Conservation (phyloP, 2,113 vertebrate species). For the Cynocephalus volans region DNA sequence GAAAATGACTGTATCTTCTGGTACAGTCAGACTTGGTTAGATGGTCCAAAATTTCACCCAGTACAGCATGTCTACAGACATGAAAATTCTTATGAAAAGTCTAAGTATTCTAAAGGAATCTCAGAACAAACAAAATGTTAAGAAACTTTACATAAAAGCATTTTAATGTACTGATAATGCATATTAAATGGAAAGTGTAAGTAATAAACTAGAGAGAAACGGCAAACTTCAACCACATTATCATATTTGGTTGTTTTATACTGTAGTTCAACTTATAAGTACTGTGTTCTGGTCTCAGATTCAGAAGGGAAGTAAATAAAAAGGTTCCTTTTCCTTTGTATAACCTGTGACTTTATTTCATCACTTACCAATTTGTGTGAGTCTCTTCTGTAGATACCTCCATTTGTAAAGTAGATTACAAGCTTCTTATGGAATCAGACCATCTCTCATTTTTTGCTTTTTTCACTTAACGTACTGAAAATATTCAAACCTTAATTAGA, state of each 20-base stretch:
- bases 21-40: background rate
- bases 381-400: background rate
- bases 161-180: background rate
- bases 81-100: background rate
- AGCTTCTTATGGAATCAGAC: background rate
- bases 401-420: background rate
- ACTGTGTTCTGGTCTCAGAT: background rate
- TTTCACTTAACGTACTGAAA: background rate
- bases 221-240: background rate
- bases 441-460: background rate
- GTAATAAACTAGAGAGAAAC: background rate
- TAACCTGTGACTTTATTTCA: background rate
- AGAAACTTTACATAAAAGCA: background rate
- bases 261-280: background rate
- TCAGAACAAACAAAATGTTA: background rate
- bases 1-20: background rate
- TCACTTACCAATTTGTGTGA: background rate
- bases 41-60: background rate
- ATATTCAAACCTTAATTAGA: background rate
- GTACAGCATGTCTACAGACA: background rate
- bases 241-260: background rate
- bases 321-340: background rate
- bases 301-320: background rate
- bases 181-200: background rate
- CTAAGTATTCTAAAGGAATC: background rate